Percentiles rank a stretch among this genome's conserved stretches.
Conservation (phyloP, 2,888 invertebrate genomes). For the Ophion obscuratus region DNA sequence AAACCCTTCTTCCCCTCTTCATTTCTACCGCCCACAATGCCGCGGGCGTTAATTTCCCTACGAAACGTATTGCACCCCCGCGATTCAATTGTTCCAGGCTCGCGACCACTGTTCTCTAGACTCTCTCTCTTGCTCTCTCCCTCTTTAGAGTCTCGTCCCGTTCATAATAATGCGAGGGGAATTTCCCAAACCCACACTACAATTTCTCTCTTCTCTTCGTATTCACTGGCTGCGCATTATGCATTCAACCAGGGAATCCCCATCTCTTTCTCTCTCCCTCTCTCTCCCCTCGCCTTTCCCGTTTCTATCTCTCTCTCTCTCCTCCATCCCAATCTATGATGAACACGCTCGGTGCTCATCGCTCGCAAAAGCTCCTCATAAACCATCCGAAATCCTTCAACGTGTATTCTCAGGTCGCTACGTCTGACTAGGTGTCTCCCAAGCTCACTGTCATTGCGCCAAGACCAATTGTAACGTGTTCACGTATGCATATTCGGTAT, state of each 20-base stretch:
- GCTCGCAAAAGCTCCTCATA: constrained; percentile 44
- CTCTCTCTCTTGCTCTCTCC: constrained; percentile 44
- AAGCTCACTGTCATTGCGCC: constrained; percentile 49
- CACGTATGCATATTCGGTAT: constrained; percentile 2
- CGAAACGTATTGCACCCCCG: constrained; percentile 81
- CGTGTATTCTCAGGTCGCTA: constrained; percentile 12
- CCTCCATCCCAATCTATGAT: constrained; percentile 30
- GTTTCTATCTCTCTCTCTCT: not conserved
- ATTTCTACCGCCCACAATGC: constrained; percentile 74
- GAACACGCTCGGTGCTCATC: constrained; percentile 37
- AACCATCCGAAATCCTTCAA: constrained; percentile 44
- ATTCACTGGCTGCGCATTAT: constrained; percentile 69
- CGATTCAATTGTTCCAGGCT: constrained; percentile 81
- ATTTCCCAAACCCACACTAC: constrained; percentile 58
- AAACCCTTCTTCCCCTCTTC: constrained; percentile 28
- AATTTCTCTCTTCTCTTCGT: constrained; percentile 60
- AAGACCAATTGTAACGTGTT: constrained; percentile 44
- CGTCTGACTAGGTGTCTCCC: constrained; percentile 44
- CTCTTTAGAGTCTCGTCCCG: constrained; percentile 58
- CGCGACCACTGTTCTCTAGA: constrained; percentile 70
- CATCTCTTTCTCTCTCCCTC: constrained; percentile 23
- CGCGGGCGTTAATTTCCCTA: constrained; percentile 82
- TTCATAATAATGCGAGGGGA: constrained; percentile 69
- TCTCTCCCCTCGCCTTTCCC: not conserved
- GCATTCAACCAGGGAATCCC: constrained; percentile 56